Base-by-base conservation (phyloP, 1,140 invertebrate genomes). In the Eufriesea mexicana region DNA sequence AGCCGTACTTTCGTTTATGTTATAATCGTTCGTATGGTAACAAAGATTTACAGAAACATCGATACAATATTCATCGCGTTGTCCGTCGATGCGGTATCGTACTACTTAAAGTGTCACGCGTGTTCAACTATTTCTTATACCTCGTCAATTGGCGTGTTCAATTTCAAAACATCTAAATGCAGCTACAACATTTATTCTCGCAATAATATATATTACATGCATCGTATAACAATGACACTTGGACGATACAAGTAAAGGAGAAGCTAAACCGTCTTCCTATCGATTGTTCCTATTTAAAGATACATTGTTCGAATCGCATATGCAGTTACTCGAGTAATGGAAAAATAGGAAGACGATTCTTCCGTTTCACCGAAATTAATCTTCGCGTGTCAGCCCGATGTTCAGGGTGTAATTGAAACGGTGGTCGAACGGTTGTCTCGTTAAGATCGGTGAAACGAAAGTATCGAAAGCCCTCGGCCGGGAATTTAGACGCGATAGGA, bases 401-500 rank as follows among this genome's bases (percentile, higher is more conserved):
- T 51, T 18, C 25, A 23, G 35, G 20, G 16, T 49, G 25, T 9
- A 9, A 62, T 18, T 9, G 23, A 45, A 47, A 42, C 20, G 18
- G 20, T 35, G 35, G 35, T 35, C 35, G 35, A 35, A 55, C 23
- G 28, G 18, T 70, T 70, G 2, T 25, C 18, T 16, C 1, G 54
- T 61, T 25, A 25, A 55, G 12, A 57, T 77, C 35, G 80, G 64
- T 61, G 80, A 77, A 81, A 81, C n/a, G 16, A 83, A 67, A 62
- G 45, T 54, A 51, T 86, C 85, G 68, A 49, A 25, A 57, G 68
- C 55, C 66, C 70, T 59, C 51, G 25, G n/a, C 45, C 28, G 16
- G 18, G n/a, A 20, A 35, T 87, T 95, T 97, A 98, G 91, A 98
- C 96, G 93, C 97, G 96, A 95, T 98, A 98, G 86, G 97, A 97